Evolutionary conservation across 1,140 invertebrate genomes (phyloP), one percentile per base, ranked within the genome.

Genomic region (Euwallacea similis): DNA sequence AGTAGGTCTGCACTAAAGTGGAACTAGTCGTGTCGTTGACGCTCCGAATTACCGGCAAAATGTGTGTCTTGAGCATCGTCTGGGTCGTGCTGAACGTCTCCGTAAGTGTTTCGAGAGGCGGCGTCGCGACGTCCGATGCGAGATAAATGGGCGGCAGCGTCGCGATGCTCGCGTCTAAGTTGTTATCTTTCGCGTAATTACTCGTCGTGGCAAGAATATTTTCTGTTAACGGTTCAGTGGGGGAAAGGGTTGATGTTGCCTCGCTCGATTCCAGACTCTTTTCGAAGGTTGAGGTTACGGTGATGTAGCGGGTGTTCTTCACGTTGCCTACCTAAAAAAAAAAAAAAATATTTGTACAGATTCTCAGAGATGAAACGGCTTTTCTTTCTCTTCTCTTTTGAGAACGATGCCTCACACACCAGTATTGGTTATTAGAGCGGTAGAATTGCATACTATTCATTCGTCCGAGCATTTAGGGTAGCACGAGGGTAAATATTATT

Each of bases 11-110:
- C 1, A 94, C 90, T 42, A 96, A 83, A 0, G 93, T 95, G 69
- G 93, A 84, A 59, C 86, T 89, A 10, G 87, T 88, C 0, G 91
- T 91, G 73, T 91, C 87, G 54, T 88, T 89, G 7, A 86, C 86
- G 33, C 88, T 88, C 58, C 86, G 86, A 9, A 95, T 84, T 0
- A 95, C 88, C 0, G 94, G 94, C 56, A 96, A 82, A 64, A 96
- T 88, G 75, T 95, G 92, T 0, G 93, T 95, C 79, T 95, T 95
- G 2, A 94, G 81, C 82, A 95, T 88, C 0, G 90, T 88, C 81
- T 95, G 91, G 0, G 93, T 94, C 6, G 93, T 94, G 69, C 93
- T 94, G 83, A 94, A 95, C 0, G 92, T 93, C 82, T 96, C 93
- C 0, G 92, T 95, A n/a, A 94, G 83, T 0, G 93, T 96, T 83